Percentiles rank a stretch among this genome's conserved stretches.
phyloP scores from a whole-genome alignment of 2,797 vertebrate genomes.

The Lepidocolaptes lacrymiger region DNA sequence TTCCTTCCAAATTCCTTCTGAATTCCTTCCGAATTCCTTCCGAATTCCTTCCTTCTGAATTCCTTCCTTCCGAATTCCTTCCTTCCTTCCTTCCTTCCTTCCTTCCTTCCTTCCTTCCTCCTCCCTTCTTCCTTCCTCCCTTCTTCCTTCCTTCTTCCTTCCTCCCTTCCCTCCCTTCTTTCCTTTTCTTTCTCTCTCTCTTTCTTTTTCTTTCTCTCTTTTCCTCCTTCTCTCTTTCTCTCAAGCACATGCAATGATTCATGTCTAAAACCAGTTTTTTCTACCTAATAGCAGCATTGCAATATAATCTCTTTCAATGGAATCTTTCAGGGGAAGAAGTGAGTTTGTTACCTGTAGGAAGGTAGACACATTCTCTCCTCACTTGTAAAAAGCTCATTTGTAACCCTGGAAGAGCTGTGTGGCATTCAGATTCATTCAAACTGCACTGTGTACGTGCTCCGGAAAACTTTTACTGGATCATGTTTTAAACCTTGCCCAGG shows the following conservation, averaged over 20 bases:
- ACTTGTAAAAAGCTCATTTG: neutral
- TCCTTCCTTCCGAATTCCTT: no score
- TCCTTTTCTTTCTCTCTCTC: fast-evolving
- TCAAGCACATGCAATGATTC: neutral
- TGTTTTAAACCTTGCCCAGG: neutral
- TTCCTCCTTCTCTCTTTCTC: fast-evolving
- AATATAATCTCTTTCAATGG: neutral
- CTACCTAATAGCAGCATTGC: neutral
- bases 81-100: neutral
- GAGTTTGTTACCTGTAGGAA: neutral
- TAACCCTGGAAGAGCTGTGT: neutral
- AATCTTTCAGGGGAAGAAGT: neutral
- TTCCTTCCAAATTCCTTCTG: no score
- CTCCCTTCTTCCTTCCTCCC: neutral
- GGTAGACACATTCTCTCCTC: neutral
- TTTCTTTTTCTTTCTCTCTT: fast-evolving
- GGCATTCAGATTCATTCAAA: neutral
- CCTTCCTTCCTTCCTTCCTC: no score
- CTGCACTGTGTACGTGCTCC: neutral
- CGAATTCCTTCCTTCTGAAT: no score
- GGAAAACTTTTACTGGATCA: neutral
- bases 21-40: no score
- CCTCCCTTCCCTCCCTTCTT: fast-evolving
- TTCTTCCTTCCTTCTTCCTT: fast-evolving
- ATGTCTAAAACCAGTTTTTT: neutral